phyloP scores from a whole-genome alignment of 2,888 invertebrate genomes.

The Nebria brevicollis region DNA sequence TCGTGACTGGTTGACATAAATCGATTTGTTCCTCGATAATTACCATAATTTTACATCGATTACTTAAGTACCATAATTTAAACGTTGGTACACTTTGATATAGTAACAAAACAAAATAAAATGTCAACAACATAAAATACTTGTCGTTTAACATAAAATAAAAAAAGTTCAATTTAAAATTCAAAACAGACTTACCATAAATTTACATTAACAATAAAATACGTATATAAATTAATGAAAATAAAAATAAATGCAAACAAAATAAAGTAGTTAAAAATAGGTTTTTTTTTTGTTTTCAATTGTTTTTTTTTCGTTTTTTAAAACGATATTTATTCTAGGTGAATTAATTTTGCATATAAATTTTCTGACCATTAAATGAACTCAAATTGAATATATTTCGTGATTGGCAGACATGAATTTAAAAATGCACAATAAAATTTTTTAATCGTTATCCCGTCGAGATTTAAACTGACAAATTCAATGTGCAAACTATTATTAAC shows the following conservation, averaged over 20 bases:
- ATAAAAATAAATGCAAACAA: slow-evolving; percentile 25
- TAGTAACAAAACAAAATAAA: too few species aligned
- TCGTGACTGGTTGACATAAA: too few species aligned
- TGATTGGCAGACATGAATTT: slow-evolving; percentile 43
- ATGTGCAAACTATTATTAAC: slow-evolving; percentile 14
- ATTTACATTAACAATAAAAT: background rate
- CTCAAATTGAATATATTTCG: slow-evolving; percentile 36
- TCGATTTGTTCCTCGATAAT: too few species aligned
- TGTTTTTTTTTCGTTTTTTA: background rate
- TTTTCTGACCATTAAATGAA: slow-evolving; percentile 33
- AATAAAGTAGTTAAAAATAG: background rate
- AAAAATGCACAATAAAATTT: slow-evolving; percentile 34
- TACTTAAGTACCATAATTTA: too few species aligned
- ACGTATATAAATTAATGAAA: slow-evolving; percentile 40
- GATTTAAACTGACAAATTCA: slow-evolving; percentile 26
- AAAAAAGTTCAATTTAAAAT: background rate
- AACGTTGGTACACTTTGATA: too few species aligned
- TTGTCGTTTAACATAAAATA: too few species aligned
- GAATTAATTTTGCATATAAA: slow-evolving; percentile 36
- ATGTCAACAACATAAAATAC: too few species aligned
- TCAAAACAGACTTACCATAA: background rate
- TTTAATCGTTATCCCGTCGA: slow-evolving; percentile 26
- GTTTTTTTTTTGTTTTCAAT: slow-evolving; percentile 2
- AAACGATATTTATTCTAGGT: background rate
- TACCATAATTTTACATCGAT: too few species aligned